Evolutionary conservation across 1,140 invertebrate species (phyloP), one percentile per base, ranked within the genome.

Genomic region (Lucilia sericata): DNA sequence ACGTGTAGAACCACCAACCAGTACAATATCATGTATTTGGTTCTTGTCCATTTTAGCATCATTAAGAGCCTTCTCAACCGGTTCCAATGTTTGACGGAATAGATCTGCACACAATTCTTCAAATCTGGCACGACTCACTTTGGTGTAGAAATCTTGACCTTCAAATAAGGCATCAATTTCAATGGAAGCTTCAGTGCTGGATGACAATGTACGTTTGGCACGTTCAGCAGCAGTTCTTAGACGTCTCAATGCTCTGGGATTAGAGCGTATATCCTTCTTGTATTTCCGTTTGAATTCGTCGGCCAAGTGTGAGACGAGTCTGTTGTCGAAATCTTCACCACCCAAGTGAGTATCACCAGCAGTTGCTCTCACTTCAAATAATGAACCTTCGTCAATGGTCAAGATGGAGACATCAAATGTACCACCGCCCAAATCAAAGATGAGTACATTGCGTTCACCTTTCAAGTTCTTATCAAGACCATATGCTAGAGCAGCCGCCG

Each of bases 61-160:
- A 84, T 93, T 93, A 55, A 97, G 89, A 42, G 94, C 95, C 92
- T 91, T 96, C 86, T 96, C 95, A 9, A 96, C 95, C 7, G 95
- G 95, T 55, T 92, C 92, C 80, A 96, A 87, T 10, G 95, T 96
- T 19, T 92, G 90, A 84, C 93, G 91, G 91, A 95, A 95, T 51
- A 98, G 92, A 92, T 98, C 97, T 82, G 95, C 94, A 89, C 95
- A 96, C 30, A 98, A 91, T 91, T 97, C 96, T 92, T 98, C 97
- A 88, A 97, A 97, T 51, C 95, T 92, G 9, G 96, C 97, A 86
- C 96, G 93, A 25, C 95, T 95, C 51, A 98, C 94, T 88, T 94
- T 96, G 0, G 96, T 95, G 91, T 97, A 97, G 91, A 97, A 97
- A 90, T 98, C 97, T 42, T 95, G 92, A 12, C 95, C 95, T 85